phyloP scores from a whole-genome alignment of 1,140 invertebrate species.

The Papilio dardanus region DNA sequence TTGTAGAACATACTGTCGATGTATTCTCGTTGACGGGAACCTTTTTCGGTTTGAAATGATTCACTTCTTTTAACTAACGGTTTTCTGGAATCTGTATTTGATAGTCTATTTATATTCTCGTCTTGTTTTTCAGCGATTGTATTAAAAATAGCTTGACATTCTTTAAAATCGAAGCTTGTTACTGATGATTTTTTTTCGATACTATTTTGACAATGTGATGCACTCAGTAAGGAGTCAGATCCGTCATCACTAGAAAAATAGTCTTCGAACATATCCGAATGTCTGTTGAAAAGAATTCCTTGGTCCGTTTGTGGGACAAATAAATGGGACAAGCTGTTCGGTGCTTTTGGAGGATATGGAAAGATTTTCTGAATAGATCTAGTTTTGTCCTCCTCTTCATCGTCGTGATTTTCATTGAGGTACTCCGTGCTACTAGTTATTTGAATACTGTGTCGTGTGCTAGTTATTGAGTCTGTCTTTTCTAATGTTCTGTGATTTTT shows the following conservation, averaged over 20 bases:
- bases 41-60: constrained; percentile 80
- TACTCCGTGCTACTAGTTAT: constrained; percentile 71
- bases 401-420: constrained; percentile 41
- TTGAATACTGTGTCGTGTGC: constrained; percentile 79
- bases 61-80: constrained; percentile 78
- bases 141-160: constrained; percentile 82
- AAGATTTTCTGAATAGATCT: constrained; percentile 86
- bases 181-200: constrained; percentile 63
- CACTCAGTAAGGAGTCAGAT: constrained; percentile 87
- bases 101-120: constrained; percentile 68
- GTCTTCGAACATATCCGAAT: constrained; percentile 87
- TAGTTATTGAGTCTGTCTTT: constrained; percentile 80
- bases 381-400: constrained; percentile 72
- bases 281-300: constrained; percentile 76
- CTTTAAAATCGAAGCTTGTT: constrained; percentile 70
- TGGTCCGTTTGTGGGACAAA: constrained; percentile 79
- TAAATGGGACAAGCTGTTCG: constrained; percentile 83
- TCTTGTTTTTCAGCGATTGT: constrained; percentile 80
- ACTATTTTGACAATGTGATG: constrained; percentile 83
- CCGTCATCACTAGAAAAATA: constrained; percentile 85
- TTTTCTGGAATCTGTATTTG: constrained; percentile 67
- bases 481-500: constrained; percentile 68
- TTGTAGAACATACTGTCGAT: constrained; percentile 78
- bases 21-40: constrained; percentile 75
- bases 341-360: constrained; percentile 84